Conservation (phyloP, 2,888 invertebrate genomes). For the Spodoptera picta region DNA sequence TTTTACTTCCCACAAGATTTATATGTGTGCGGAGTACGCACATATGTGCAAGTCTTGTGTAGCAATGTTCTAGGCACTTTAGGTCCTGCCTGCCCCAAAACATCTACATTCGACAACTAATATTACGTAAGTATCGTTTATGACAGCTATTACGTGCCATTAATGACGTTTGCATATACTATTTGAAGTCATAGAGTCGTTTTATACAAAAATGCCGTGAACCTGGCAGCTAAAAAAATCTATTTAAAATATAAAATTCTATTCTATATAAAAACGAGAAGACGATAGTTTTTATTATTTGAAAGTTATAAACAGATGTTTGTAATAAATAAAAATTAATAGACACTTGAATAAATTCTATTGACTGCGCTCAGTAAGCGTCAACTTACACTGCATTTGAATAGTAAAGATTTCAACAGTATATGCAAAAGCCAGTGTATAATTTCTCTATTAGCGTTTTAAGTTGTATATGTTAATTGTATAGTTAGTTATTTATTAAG, state of each 20-base stretch:
- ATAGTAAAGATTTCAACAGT: constrained; percentile 17
- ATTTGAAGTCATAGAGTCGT: neutral
- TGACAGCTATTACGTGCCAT: constrained; percentile 45
- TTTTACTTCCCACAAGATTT: constrained; percentile 8
- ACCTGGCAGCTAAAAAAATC: too few relatives aligned
- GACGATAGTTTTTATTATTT: too few relatives aligned
- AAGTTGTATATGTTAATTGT: constrained; percentile 67
- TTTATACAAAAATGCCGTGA: too few relatives aligned
- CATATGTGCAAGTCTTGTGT: neutral
- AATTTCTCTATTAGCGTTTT: constrained; percentile 51
- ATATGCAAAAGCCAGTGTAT: constrained; percentile 32
- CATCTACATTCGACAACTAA: constrained; percentile 40
- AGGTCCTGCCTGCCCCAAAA: constrained; percentile 10
- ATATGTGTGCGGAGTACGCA: neutral
- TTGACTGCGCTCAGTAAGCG: neutral
- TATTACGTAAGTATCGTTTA: constrained; percentile 21
- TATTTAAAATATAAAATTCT: too few relatives aligned
- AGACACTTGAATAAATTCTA: too few relatives aligned
- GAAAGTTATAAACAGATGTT: too few relatives aligned
- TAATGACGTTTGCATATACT: constrained; percentile 28
- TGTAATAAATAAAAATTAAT: too few relatives aligned
- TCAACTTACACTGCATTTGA: too few relatives aligned
- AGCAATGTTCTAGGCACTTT: neutral
- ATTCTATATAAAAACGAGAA: too few relatives aligned
- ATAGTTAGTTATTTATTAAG: constrained; percentile 78